Base-by-base conservation (phyloP, 2,113 vertebrate genomes). In the Clupea harengus region DNA sequence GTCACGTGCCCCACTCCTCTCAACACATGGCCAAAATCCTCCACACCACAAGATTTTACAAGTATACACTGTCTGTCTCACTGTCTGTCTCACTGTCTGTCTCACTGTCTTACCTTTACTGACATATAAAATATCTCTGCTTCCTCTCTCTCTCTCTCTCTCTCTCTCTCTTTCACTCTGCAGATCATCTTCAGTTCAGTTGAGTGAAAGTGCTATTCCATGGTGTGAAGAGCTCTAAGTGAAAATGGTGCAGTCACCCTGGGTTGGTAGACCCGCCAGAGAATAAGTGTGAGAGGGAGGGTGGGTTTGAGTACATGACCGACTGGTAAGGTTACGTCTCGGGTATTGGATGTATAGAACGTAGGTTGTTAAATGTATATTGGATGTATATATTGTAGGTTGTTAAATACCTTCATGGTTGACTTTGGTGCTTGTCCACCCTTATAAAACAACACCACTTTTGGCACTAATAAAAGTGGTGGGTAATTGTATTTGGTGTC, bases 131-230 rank as follows among this genome's bases (percentile, higher is more conserved):
- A 72, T 28, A 11, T 10, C 28, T 72, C 25, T 28, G 25, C n/a
- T 32, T 72, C 11, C 25, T 28, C 25, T 72, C 25, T 67, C n/a
- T 25, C 64, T 10, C 28, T 75, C 52, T 67, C 67, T 75, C 2
- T 78, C 25, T 32, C 28, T 78, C 10, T 39, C 72, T 39, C 72
- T 17, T 15, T 78, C 32, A 1, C 72, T 39, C 28, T 78, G 72
- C 15, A 39, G 28, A 17, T 32, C 72, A 78, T 78, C 72, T 39
- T 28, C 72, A 75, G n/a, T 75, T 75, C n/a, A 78, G 25, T 11
- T 78, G 72, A 32, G 72, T 32, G 72, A 78, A 78, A 78, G 72
- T 78, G 72, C 32, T 78, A 78, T 78, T 17, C 15, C 72, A 78
- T 4, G 10, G 28, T 78, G 72, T 78, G 72, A 78, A 78, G 32